phyloP scores from a whole-genome alignment of 2,113 vertebrate genomes.

The Eleginops maclovinus region DNA sequence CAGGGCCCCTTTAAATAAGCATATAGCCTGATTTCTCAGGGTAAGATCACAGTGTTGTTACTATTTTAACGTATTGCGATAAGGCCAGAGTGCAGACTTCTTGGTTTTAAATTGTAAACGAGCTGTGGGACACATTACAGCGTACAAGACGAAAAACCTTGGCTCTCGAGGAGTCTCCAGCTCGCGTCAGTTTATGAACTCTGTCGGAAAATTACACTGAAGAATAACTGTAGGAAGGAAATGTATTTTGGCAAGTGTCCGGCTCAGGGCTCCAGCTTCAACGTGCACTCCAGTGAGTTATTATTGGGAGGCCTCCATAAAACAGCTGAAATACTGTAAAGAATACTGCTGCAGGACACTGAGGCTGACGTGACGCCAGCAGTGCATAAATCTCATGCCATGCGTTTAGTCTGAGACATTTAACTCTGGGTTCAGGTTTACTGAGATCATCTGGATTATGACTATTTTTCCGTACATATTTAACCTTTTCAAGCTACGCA shows the following conservation, averaged over 20 bases:
- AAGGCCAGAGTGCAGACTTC: not conserved
- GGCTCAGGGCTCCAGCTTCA: constrained; percentile 43
- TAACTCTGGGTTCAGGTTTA: not conserved
- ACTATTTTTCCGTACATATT: not conserved
- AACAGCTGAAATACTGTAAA: constrained; percentile 38
- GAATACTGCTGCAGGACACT: constrained; percentile 17
- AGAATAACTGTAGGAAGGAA: constrained; percentile 56
- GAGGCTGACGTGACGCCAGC: constrained; percentile 7
- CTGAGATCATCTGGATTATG: constrained; percentile 2
- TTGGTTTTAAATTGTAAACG: constrained; percentile 5
- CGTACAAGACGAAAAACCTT: constrained; percentile 5
- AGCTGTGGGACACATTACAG: constrained; percentile 43
- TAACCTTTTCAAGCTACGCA: constrained; percentile 1
- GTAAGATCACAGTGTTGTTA: not conserved
- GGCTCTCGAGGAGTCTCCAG: constrained; percentile 28
- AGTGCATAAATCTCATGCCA: constrained; percentile 16
- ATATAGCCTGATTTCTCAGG: not conserved
- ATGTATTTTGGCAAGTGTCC: constrained; percentile 58
- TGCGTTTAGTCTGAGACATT: not conserved
- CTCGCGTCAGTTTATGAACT: constrained; percentile 31
- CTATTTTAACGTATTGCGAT: not conserved
- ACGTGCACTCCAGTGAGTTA: constrained; percentile 30
- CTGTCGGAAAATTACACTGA: constrained; percentile 41
- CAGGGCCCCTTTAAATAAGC: too few relatives aligned
- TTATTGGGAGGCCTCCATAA: constrained; percentile 32